phyloP scores from a whole-genome alignment of 2,113 vertebrate genomes.

The Bujurquina vittata region DNA sequence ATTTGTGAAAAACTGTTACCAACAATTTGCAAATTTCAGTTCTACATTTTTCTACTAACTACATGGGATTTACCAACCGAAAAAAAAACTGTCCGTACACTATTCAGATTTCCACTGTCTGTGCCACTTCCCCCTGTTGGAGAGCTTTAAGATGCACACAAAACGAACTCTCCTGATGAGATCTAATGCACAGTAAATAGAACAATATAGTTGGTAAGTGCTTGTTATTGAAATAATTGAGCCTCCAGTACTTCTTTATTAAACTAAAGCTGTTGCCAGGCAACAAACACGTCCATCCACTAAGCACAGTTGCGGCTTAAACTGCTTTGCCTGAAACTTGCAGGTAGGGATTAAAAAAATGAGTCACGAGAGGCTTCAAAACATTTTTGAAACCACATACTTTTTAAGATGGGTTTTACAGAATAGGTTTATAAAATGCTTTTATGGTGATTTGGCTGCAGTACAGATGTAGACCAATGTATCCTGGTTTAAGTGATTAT shows the following conservation, averaged over 20 bases:
- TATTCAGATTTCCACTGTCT: neutral
- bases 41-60: neutral
- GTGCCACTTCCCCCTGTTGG: neutral
- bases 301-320: slow-evolving; percentile 25
- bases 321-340: slow-evolving; percentile 34
- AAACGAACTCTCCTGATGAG: neutral
- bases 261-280: slow-evolving; percentile 58
- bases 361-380: slow-evolving; percentile 28
- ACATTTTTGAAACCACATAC: slow-evolving; percentile 17
- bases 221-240: slow-evolving; percentile 37
- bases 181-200: neutral
- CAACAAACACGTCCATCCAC: slow-evolving; percentile 47
- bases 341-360: slow-evolving; percentile 19
- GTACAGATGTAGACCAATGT: neutral
- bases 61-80: neutral
- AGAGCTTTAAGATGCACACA: neutral
- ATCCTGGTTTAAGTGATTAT: neutral
- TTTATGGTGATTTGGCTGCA: neutral
- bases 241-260: slow-evolving; percentile 30
- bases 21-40: neutral
- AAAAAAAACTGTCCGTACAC: neutral
- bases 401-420: neutral
- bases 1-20: neutral
- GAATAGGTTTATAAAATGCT: neutral
- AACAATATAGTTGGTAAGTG: slow-evolving; percentile 2